Evolutionary conservation across 2,888 invertebrate genomes (phyloP), one percentile per base, ranked within the genome.

Genomic region (Leucoptera coffeella): DNA sequence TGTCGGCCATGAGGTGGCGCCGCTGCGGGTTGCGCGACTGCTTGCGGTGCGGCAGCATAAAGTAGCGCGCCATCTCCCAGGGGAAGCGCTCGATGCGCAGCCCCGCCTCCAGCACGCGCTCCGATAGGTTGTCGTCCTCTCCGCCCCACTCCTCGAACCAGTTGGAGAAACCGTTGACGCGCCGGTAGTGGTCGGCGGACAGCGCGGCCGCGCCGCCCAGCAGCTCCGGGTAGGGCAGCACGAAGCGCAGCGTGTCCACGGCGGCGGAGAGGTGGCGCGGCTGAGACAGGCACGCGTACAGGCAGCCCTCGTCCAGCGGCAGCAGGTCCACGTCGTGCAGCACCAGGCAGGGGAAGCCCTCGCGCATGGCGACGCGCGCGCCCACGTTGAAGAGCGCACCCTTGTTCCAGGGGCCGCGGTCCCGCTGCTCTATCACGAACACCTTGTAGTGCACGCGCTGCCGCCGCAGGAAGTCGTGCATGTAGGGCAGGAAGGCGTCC

Each of bases 321-420:
- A 95, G 71, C 28, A 94, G 59, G 65, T 94, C 94, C 14, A 94
- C 85, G 49, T 94, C 94, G 45, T 93, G 93, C 36, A 94, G 80
- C 30, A 94, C 79, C 28, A 91, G 80, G 48, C 94, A 95, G 1
- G 82, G 81, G 55, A 77, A 87, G 30, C 77, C 74, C 32, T 78
- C 74, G 31, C 78, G 77, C 4, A 80, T 73, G 0, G 90, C 89
- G 39, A 84, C 80, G 21, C 73, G 62, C 2, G 84, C 90, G 0
- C 93, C 94, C 31, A 90, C 78, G 48, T 94, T 94, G 42, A 92
- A 82, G 25, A 94, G 65, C 47, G 86, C 77, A 0, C 88, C 94
- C 36, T 93, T 77, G 60, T 95, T 95, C 53, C 92, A 95, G 1
- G 82, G 80, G 30, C 77, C 73, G 9, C 75, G 71, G 33, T 85